Percentiles rank a stretch among this genome's conserved stretches.
Conservation (phyloP, 2,888 invertebrate genomes). For the Drosophila paracracens region DNA sequence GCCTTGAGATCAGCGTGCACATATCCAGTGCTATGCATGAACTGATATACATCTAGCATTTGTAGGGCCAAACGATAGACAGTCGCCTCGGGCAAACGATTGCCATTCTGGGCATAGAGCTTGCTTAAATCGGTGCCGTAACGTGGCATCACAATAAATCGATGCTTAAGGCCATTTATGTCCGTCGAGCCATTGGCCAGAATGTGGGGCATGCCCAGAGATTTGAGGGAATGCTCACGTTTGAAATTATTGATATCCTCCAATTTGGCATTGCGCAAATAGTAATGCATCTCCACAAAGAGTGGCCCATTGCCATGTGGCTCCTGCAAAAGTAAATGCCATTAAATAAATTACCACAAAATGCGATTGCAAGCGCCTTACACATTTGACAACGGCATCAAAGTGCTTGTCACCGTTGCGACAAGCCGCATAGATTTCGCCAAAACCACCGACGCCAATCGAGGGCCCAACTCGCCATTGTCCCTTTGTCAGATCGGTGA, state of each 20-base stretch:
- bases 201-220: slow-evolving; percentile 94
- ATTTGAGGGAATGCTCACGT: slow-evolving; percentile 86
- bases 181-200: slow-evolving; percentile 94
- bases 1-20: slow-evolving; percentile 99
- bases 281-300: slow-evolving; percentile 97
- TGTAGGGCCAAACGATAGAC: slow-evolving; percentile 93
- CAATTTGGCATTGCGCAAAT: slow-evolving; percentile 90
- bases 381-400: slow-evolving; percentile 92
- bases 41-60: slow-evolving; percentile 95
- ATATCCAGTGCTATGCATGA: slow-evolving; percentile 95
- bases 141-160: slow-evolving; percentile 95
- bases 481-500: slow-evolving; percentile 91
- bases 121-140: slow-evolving; percentile 95
- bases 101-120: slow-evolving; percentile 89
- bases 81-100: slow-evolving; percentile 89
- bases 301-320: slow-evolving; percentile 96
- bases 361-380: slow-evolving; percentile 85
- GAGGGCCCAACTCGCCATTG: slow-evolving; percentile 94
- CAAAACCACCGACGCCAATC: slow-evolving; percentile 97
- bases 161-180: slow-evolving; percentile 90
- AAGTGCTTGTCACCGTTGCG: slow-evolving; percentile 87
- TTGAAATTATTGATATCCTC: slow-evolving; percentile 88
- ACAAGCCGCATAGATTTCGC: slow-evolving; percentile 95
- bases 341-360: neutral
- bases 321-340: slow-evolving; percentile 87